Evolutionary conservation across 2,797 vertebrate species (phyloP), one percentile per base, ranked within the genome.

Genomic region (Peromyscus eremicus): DNA sequence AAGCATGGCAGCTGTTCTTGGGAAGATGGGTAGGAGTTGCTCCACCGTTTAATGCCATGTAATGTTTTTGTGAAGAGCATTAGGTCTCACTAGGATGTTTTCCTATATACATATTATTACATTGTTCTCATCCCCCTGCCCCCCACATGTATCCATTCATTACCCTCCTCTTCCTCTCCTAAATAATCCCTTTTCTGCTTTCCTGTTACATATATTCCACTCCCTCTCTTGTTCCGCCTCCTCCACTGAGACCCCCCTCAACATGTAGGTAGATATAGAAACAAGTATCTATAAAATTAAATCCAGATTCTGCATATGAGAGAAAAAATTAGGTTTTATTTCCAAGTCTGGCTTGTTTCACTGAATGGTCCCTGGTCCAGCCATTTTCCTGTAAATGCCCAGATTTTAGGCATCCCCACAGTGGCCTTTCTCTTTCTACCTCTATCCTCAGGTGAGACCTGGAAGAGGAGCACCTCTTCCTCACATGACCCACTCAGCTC

Each of bases 1-100:
- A 37, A 52, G 14, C 49, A 10, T 2, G 46, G 46, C 2, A n/a
- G 10, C 2, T 12, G 0, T 68, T 46, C n/a, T 40, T 0, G 19
- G 70, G 75, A 49, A 55, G 17, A 6, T 0, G 43, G 8, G 11
- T 6, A 1, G 19, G 43, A 27, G 6, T 21, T 43, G 19, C 25
- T 21, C 11, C 25, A 3, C 13, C 27, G 13, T n/a, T 34, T 14
- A 85, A 85, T 12, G 75, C 34, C 49, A 34, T 55, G 46, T 23
- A 21, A 34, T 64, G 14, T 19, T 84, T 83, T 84, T 46, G n/a
- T 32, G 40, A 23, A 17, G 49, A 85, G 29, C 19, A 23, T 13
- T 46, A 32, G 82, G 16, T 34, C 17, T 64, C 17, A 11, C 17
- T 85, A 46, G 25, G 43, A 23, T 64, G 23, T 85, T 49, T 68